Evolutionary conservation across 2,113 vertebrate genomes (phyloP).

Genomic region (Pituophis catenifer): DNA sequence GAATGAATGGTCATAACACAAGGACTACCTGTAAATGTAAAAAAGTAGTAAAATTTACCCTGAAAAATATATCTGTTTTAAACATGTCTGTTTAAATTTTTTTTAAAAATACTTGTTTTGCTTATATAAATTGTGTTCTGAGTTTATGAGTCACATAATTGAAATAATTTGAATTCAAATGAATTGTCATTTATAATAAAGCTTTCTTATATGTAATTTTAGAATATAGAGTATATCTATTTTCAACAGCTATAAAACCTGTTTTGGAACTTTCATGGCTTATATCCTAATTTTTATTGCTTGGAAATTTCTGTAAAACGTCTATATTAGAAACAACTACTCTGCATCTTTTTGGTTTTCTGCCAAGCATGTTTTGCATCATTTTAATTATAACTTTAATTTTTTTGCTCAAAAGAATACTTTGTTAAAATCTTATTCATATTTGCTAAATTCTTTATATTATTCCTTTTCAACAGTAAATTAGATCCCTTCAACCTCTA

Average conservation of each 20-base stretch:
- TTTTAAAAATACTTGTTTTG: not conserved
- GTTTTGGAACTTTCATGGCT: not conserved
- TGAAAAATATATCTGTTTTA: not conserved
- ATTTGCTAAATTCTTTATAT: not conserved
- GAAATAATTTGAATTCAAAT: not conserved
- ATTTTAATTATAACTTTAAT: not conserved
- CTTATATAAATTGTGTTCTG: not conserved
- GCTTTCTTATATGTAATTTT: not conserved
- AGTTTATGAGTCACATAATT: not conserved
- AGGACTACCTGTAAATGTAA: not conserved
- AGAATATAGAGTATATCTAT: not conserved
- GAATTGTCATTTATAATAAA: not conserved
- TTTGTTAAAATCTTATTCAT: not conserved
- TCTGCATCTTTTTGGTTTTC: not conserved
- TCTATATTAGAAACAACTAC: not conserved
- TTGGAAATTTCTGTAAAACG: not conserved
- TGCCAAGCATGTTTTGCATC: not conserved
- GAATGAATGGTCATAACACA: not conserved
- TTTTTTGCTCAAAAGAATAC: not conserved
- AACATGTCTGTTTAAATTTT: not conserved
- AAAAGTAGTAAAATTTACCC: not conserved
- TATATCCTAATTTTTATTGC: not conserved
- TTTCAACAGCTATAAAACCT: not conserved
- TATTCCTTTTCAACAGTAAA: not conserved
- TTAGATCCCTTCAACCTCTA: no score